phyloP scores from a whole-genome alignment of 2,888 invertebrate genomes.

The Eilema griseolum region DNA sequence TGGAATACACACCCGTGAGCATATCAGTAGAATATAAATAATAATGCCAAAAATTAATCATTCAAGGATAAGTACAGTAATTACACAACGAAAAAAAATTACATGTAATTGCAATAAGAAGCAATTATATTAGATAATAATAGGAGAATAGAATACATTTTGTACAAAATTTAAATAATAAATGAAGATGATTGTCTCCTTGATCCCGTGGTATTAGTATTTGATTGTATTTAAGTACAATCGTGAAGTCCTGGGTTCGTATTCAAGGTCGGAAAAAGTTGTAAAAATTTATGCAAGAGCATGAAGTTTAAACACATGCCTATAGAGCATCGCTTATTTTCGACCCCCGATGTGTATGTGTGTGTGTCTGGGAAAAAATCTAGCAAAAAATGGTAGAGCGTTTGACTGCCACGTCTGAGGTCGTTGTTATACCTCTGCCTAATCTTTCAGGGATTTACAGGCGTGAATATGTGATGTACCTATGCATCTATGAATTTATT shows the following conservation, averaged over 20 bases:
- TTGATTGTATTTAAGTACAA: not conserved
- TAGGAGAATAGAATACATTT: not conserved
- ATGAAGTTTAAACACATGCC: no score
- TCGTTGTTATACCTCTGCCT: no score
- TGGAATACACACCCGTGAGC: not conserved
- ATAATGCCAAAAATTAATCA: not conserved
- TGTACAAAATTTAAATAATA: not conserved
- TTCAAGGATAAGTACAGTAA: not conserved
- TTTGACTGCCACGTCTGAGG: no score
- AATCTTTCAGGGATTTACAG: no score
- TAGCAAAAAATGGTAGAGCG: no score
- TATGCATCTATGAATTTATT: no score
- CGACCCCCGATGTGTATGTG: no score
- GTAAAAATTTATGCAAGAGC: no score
- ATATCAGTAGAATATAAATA: not conserved
- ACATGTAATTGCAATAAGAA: not conserved
- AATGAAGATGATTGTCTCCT: not conserved
- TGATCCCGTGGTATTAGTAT: not conserved
- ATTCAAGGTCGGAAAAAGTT: not conserved
- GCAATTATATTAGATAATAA: conserved; percentile 2
- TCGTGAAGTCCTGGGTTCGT: not conserved
- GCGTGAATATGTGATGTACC: no score
- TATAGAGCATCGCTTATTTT: no score
- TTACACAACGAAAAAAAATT: conserved; percentile 1
- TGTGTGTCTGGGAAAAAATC: no score